Conservation (phyloP, 2,113 vertebrate genomes). For the Cebus imitator region DNA sequence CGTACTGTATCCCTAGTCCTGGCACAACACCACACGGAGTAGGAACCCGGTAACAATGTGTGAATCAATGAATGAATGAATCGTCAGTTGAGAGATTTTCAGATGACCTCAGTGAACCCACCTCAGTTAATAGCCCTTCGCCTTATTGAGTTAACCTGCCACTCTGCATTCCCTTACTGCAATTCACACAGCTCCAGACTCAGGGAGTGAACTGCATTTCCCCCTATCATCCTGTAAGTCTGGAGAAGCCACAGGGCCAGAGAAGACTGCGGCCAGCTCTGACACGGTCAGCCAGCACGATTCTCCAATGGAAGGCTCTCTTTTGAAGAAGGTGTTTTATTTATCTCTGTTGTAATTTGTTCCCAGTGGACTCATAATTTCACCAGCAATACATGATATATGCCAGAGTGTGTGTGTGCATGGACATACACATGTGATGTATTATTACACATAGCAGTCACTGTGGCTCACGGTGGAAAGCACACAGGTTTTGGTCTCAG, state of each 20-base stretch:
- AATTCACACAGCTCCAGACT: accelerated
- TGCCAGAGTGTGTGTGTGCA: accelerated
- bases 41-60: accelerated
- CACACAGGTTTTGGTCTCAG: neutral
- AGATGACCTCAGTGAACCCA: neutral
- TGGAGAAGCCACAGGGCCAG: accelerated
- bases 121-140: neutral
- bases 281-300: accelerated
- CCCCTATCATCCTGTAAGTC: accelerated
- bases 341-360: neutral
- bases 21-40: accelerated
- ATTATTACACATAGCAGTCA: accelerated
- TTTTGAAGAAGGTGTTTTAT: neutral
- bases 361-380: neutral
- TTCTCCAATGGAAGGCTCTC: accelerated
- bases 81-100: neutral
- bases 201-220: accelerated
- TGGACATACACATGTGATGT: accelerated
- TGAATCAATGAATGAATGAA: neutral
- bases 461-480: neutral
- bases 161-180: neutral
- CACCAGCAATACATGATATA: neutral
- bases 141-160: accelerated
- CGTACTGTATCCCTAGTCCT: accelerated
- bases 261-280: accelerated